Evolutionary conservation across 2,113 vertebrate species (phyloP).

Genomic region (Anolis carolinensis): DNA sequence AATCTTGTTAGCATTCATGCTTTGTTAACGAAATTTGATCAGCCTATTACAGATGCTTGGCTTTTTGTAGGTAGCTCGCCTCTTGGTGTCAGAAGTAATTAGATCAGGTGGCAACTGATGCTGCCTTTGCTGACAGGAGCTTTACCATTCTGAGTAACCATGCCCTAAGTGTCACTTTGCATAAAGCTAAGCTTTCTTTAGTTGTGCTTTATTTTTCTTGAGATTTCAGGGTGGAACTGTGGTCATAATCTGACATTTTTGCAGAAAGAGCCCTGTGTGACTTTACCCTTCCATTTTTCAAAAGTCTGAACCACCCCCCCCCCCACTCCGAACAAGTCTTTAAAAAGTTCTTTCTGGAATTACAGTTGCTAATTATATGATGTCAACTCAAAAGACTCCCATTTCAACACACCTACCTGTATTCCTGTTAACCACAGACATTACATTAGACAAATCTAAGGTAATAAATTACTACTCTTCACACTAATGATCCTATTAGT

Average conservation of each 20-base stretch:
- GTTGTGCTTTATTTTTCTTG: constrained; percentile 47
- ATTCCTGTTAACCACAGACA: constrained; percentile 40
- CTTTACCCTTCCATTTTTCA: constrained; percentile 20
- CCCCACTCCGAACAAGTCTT: constrained; percentile 40
- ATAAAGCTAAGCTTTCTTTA: constrained; percentile 47
- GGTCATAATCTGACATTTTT: constrained; percentile 25
- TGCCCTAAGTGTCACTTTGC: constrained; percentile 45
- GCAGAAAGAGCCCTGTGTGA: background rate
- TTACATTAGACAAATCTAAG: constrained; percentile 46
- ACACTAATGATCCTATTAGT: constrained; percentile 61
- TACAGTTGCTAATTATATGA: constrained; percentile 31
- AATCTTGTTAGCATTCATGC: constrained; percentile 56
- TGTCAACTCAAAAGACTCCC: constrained; percentile 24
- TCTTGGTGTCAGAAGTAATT: constrained; percentile 65
- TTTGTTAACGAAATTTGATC: constrained; percentile 65
- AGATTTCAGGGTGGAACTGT: constrained; percentile 39
- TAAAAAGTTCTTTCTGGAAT: constrained; percentile 48
- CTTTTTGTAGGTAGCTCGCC: constrained; percentile 45
- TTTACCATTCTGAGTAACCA: constrained; percentile 43
- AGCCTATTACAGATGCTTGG: constrained; percentile 40
- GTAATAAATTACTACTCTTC: constrained; percentile 58
- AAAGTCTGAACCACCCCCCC: no score
- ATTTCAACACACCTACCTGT: constrained; percentile 11
- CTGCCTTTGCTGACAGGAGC: constrained; percentile 50
- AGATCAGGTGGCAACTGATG: constrained; percentile 60